Conservation (phyloP, 1,140 invertebrate genomes). For the Bursaphelenchus mucronatus region DNA sequence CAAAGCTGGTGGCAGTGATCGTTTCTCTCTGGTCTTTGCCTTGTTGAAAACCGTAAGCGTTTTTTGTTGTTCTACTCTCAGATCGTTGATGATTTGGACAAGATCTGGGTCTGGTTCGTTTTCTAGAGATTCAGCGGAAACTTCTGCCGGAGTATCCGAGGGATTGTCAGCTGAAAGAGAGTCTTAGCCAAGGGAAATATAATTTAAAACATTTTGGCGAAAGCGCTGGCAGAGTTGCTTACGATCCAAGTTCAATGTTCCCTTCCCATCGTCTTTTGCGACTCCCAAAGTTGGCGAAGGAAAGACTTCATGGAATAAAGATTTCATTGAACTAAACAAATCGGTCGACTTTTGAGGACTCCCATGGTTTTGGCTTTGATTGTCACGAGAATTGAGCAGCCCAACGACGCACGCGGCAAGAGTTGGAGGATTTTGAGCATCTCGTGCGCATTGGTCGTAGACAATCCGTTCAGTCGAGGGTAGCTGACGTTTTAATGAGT, state of each 20-base stretch:
- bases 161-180: too few species aligned
- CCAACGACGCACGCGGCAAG: slow-evolving; percentile 14
- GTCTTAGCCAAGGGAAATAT: too few species aligned
- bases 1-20: too few species aligned
- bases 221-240: background rate
- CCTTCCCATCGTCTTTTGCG: background rate
- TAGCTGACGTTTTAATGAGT: background rate
- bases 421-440: slow-evolving; percentile 15
- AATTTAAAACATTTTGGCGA: too few species aligned
- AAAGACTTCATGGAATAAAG: background rate
- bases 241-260: background rate
- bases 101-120: too few species aligned
- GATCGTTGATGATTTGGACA: too few species aligned
- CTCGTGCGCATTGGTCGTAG: slow-evolving; percentile 8
- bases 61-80: too few species aligned
- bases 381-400: slow-evolving; percentile 15
- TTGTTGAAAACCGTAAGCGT: too few species aligned
- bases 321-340: slow-evolving; percentile 1
- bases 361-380: slow-evolving; percentile 3
- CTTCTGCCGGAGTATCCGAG: too few species aligned
- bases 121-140: too few species aligned
- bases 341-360: slow-evolving; percentile 8
- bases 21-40: too few species aligned
- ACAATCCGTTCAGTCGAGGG: slow-evolving; percentile 16
- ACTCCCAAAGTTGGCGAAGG: background rate